Evolutionary conservation across 2,113 vertebrate species (phyloP), one percentile per base, ranked within the genome.

Genomic region (Gyps fulvus): DNA sequence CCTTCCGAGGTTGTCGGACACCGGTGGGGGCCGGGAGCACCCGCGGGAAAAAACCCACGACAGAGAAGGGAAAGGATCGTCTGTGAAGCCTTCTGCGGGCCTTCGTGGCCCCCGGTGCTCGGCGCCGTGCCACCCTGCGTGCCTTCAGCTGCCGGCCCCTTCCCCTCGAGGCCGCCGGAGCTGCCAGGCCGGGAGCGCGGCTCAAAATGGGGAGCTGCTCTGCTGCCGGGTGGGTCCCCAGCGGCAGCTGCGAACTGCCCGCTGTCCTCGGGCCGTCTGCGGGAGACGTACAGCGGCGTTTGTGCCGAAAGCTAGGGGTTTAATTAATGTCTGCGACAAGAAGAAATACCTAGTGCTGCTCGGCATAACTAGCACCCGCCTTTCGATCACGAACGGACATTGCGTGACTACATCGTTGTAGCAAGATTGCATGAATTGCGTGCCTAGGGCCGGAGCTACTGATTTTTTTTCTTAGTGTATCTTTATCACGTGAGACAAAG

Each of bases 1-100:
- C 3, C 3, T 16, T 0, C 8, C 54, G 0, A 0, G 18, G 40
- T 0, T 5, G 9, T 3, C 1, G 25, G 16, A 0, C 8, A 1
- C 0, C 22, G 0, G 40, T 1, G 61, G 43, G 38, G 8, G 18
- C 52, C 4, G 52, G 15, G 15, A 17, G 26, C 4, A 0, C 26
- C 0, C 8, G 15, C 31, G 0, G 20, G 7, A 4, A 2, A 8
- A 13, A 8, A 1, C 2, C 1, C 17, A 1, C 71, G 0, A 3
- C 18, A 1, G 21, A 1, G 13, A 25, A 1, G 43, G 8, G 42
- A 5, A 2, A 0, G 17, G 22, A 10, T 14, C 8, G 7, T 4
- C 22, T 14, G 49, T 8, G 88, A 4, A 20, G 45, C 45, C 17
- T 31, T 19, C 0, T 1, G 32, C 23, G 42, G 55, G 32, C 32